A percentile compares a stretch with the other conserved stretches of the same genome.
These are phyloP conservation scores for Drosophila melanica DNA, from an alignment of 1,140 invertebrate species.

Conservation along the genomic window DNA sequence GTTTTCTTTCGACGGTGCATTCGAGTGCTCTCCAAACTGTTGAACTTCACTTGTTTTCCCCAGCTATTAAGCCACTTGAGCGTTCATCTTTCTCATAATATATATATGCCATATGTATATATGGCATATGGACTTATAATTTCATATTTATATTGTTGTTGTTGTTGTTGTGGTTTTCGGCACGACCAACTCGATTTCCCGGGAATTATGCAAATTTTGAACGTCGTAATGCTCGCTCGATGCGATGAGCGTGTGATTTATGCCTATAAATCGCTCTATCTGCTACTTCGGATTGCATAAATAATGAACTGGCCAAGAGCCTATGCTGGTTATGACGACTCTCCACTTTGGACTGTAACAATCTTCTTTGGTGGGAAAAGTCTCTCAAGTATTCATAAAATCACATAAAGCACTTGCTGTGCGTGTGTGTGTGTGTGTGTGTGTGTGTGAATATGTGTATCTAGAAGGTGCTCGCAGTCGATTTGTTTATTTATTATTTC, in stretches of 20 bases:
- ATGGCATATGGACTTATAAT: constrained; percentile 10
- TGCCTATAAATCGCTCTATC: constrained; percentile 80
- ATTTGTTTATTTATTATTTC: constrained; percentile 67
- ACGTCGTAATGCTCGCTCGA: constrained; percentile 49
- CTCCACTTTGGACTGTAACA: constrained; percentile 52
- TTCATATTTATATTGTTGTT: constrained; percentile 5
- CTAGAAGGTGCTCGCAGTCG: constrained; percentile 27
- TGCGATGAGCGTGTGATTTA: constrained; percentile 76
- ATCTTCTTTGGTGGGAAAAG: constrained; percentile 63
- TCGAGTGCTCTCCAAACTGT: constrained; percentile 81
- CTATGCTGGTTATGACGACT: constrained; percentile 6
- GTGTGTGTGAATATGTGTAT: constrained; percentile 14
- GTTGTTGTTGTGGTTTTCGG: constrained; percentile 29
- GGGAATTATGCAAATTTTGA: constrained; percentile 79
- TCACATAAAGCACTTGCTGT: not conserved
- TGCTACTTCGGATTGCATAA: constrained; percentile 82
- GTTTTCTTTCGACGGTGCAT: constrained; percentile 69
- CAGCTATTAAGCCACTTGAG: constrained; percentile 81
- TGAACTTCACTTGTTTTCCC: constrained; percentile 82
- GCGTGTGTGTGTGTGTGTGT: not conserved
- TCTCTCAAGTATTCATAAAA: constrained; percentile 28
- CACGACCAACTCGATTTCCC: constrained; percentile 52
- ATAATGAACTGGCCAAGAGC: constrained; percentile 64
- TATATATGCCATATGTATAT: not conserved
- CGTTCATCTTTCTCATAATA: constrained; percentile 32